A percentile compares a stretch with the other conserved stretches of the same genome.
phyloP scores from a whole-genome alignment of 2,113 vertebrate species.

The Notothenia coriiceps region DNA sequence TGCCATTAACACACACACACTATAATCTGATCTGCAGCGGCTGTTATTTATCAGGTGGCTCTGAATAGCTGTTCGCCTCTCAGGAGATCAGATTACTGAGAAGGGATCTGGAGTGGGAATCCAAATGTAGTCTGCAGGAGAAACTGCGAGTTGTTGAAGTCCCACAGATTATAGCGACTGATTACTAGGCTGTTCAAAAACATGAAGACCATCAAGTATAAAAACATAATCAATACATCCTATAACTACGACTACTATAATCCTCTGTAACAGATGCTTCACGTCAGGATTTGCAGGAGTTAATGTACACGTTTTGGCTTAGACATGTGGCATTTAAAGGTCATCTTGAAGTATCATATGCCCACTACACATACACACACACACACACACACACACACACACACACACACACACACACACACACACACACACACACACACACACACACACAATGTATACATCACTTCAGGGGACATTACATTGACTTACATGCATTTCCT shows the following conservation, averaged over 20 bases:
- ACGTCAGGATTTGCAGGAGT: not conserved
- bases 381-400: no score
- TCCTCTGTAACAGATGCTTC: not conserved
- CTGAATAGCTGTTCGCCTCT: constrained; percentile 39
- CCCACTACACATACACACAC: not conserved
- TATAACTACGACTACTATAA: not conserved
- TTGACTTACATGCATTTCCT: no score
- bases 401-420: not conserved
- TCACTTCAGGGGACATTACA: no score
- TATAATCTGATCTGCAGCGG: constrained; percentile 50
- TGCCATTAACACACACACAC: constrained; percentile 34
- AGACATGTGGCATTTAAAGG: not conserved
- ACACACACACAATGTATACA: not conserved
- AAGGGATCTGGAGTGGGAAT: constrained; percentile 30
- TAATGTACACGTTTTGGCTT: not conserved
- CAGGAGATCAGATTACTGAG: constrained; percentile 51
- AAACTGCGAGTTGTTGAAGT: not conserved
- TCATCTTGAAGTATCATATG: not conserved
- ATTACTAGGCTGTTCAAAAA: not conserved
- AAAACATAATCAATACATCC: no score
- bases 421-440: no score
- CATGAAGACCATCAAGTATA: not conserved
- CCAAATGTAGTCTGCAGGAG: constrained; percentile 3
- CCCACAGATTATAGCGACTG: not conserved
- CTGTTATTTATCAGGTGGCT: constrained; percentile 58